phyloP scores from a whole-genome alignment of 2,888 invertebrate species.

The Athripsodes cinereus region DNA sequence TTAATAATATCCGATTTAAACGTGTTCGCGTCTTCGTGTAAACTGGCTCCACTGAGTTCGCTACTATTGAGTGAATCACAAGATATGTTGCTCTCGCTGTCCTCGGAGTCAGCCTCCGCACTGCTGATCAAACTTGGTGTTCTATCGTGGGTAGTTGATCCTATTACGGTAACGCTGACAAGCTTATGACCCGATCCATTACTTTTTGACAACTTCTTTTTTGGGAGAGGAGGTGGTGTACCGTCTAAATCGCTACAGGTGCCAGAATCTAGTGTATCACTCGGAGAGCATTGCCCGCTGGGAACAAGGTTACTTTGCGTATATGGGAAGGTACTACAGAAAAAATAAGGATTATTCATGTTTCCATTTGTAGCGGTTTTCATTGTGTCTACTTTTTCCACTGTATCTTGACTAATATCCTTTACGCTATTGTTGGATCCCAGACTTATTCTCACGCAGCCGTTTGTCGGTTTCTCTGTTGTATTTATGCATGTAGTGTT shows the following conservation, averaged over 20 bases:
- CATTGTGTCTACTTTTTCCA: conserved; percentile 36
- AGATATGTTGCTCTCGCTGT: conserved; percentile 71
- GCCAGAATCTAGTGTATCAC: conserved; percentile 77
- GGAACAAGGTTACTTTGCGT: conserved; percentile 57
- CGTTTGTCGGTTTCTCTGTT: conserved; percentile 32
- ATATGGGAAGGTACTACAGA: conserved; percentile 54
- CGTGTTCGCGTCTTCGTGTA: conserved; percentile 40
- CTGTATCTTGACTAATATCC: conserved; percentile 48
- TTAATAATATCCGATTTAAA: conserved; percentile 25
- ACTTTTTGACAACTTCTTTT: conserved; percentile 55
- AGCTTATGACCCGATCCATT: conserved; percentile 44
- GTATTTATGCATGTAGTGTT: neutral
- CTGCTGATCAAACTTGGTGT: conserved; percentile 56
- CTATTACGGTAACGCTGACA: conserved; percentile 52
- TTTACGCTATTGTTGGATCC: conserved; percentile 35
- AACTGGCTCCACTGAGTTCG: conserved; percentile 52
- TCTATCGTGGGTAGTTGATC: conserved; percentile 44
- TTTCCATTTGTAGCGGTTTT: conserved; percentile 35
- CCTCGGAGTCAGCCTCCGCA: conserved; percentile 61
- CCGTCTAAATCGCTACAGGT: conserved; percentile 80
- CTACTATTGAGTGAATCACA: conserved; percentile 76
- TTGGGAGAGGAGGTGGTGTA: conserved; percentile 61
- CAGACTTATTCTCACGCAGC: conserved; percentile 57
- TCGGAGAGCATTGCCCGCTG: conserved; percentile 77
- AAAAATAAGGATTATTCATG: conserved; percentile 51